Base-by-base conservation (phyloP, 2,888 invertebrate species). In the Cheilosia impressa region DNA sequence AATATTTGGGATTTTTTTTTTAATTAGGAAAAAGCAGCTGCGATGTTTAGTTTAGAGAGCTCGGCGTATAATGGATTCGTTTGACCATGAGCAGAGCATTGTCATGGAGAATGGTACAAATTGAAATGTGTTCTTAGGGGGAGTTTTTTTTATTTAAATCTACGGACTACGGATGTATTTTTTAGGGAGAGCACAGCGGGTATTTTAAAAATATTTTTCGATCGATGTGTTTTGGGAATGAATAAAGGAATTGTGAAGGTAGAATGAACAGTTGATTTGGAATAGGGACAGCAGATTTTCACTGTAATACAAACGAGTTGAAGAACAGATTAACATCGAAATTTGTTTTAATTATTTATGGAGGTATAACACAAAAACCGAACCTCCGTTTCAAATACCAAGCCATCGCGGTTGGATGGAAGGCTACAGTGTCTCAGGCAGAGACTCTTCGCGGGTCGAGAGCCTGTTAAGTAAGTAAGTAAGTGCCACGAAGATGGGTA, bases 11-110 rank as follows among this genome's bases (percentile, higher is more conserved):
- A 72, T 31, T 57, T 71, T 71, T 63, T 43, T 63, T 85, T 72
- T 65, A 80, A 80, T 71, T 76, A 69, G 52, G 52, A 66, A 78
- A 62, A 57, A 57, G 85, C 85, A 85, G 85, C 85, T 85, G 85
- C 66, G 47, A 68, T 24, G 27, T 68, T 73, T 31, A 24, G 24
- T 41, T 38, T 2, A 27, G 38, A 3, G 31, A 47, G 5, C 5
- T 55, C 27, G 55, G 43, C 34, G 15, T 71, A 77, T 52, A 77
- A 73, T 60, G 52, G 63, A 60, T 71, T 45, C 63, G 47, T 72
- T 85, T 85, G 85, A 85, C 85, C 85, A 55, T 71, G 60, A 81
- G 45, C 24, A 9, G 80, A 55, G 65, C 15, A 47, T 31, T 57
- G 55, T 6, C 45, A 50, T 47, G 45, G 27, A 52, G 24, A 22